phyloP scores from a whole-genome alignment of 2,888 invertebrate genomes.

The Microlaimidae sp. region DNA sequence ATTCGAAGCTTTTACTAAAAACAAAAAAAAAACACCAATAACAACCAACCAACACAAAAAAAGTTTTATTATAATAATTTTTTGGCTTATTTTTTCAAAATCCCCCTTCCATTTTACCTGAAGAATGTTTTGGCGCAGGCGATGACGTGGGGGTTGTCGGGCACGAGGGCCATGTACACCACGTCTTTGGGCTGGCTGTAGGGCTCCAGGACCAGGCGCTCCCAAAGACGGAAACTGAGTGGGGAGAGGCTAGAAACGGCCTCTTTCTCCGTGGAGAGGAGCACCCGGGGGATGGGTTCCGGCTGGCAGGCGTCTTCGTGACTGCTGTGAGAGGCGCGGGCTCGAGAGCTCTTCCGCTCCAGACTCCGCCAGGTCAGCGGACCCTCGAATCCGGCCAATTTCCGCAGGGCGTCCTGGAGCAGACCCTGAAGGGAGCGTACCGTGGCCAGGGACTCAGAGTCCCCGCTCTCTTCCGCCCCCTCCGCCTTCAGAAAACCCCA shows the following conservation, averaged over 20 bases:
- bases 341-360: constrained; percentile 47
- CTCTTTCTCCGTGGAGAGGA: constrained; percentile 35
- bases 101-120: too few relatives aligned
- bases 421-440: neutral
- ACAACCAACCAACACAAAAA: too few relatives aligned
- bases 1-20: too few relatives aligned
- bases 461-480: neutral
- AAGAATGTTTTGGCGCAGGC: constrained; percentile 67
- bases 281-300: constrained; percentile 41
- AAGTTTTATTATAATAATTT: too few relatives aligned
- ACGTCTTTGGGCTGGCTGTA: constrained; percentile 85
- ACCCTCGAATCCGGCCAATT: constrained; percentile 56
- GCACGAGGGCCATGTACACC: constrained; percentile 79
- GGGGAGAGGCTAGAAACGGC: constrained; percentile 37
- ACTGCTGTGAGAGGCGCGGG: neutral
- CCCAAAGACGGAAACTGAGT: constrained; percentile 43
- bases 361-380: constrained; percentile 97
- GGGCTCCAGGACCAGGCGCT: constrained; percentile 85
- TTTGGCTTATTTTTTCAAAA: neutral
- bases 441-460: neutral
- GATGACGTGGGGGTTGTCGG: constrained; percentile 67
- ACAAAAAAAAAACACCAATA: too few relatives aligned
- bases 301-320: constrained; percentile 26
- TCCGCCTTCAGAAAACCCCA: neutral
- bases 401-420: constrained; percentile 11